These are phyloP conservation scores for Mythimna lalbum DNA, from an alignment of 2,888 invertebrate species.

Conservation along the genomic window DNA sequence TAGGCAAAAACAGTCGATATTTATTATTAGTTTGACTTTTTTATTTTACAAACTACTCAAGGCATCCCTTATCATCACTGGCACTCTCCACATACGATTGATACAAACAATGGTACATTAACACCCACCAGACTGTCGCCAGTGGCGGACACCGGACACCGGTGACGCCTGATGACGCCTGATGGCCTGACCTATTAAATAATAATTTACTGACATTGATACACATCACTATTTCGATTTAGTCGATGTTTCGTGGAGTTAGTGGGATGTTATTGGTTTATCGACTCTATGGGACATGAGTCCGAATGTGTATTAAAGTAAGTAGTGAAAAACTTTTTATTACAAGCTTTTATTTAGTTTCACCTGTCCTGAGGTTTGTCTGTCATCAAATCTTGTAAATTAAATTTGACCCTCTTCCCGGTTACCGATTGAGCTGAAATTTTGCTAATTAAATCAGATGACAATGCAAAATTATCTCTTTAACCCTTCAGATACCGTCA, in stretches of 20 bases:
- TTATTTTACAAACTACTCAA: conserved; percentile 2
- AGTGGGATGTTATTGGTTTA: conserved; percentile 23
- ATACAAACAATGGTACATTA: conserved; percentile 54
- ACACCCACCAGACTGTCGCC: conserved; percentile 59
- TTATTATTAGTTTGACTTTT: neutral
- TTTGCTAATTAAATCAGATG: too few species aligned
- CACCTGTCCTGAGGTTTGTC: too few species aligned
- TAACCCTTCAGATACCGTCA: too few species aligned
- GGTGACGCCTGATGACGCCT: conserved; percentile 55
- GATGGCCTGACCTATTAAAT: conserved; percentile 67
- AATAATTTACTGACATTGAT: conserved; percentile 60
- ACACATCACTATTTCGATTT: conserved; percentile 58
- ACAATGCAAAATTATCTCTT: too few species aligned
- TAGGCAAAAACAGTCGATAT: too few species aligned
- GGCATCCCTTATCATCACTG: conserved; percentile 43
- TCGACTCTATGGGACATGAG: conserved; percentile 3
- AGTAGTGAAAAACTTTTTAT: too few species aligned
- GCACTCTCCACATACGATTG: conserved; percentile 22
- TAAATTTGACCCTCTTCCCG: too few species aligned
- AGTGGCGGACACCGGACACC: conserved; percentile 50
- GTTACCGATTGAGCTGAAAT: too few species aligned
- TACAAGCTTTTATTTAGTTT: too few species aligned
- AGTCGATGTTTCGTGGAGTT: conserved; percentile 46
- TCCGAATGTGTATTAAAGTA: too few species aligned
- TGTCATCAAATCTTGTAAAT: too few species aligned